Conservation (phyloP, 2,113 vertebrate genomes). For the Leucoraja erinaceus region DNA sequence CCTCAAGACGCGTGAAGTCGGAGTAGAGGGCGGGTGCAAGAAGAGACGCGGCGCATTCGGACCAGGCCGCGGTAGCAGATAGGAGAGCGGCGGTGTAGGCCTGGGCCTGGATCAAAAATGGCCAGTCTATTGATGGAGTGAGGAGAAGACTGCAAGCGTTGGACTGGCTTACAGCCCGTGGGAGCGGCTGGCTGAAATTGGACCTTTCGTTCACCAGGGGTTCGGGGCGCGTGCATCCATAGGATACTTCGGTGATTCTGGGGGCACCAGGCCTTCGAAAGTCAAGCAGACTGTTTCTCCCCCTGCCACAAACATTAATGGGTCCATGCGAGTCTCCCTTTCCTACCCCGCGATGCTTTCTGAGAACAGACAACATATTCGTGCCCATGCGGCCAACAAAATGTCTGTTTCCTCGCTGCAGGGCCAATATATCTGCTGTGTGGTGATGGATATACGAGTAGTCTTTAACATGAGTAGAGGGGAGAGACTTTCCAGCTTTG, state of each 20-base stretch:
- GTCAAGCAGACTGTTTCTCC: neutral
- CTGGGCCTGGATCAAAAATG: neutral
- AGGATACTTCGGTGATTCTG: neutral
- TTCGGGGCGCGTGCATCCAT: neutral
- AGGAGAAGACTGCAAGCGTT: neutral
- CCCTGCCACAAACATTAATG: neutral
- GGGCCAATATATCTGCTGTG: neutral
- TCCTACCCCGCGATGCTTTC: neutral
- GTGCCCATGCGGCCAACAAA: neutral
- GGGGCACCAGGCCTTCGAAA: neutral
- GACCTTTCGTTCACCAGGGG: no score
- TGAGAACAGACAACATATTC: no score
- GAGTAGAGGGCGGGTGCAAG: neutral
- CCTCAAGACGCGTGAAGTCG: neutral
- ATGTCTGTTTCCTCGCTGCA: neutral
- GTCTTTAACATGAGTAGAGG: neutral
- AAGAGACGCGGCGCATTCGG: neutral
- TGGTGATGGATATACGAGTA: neutral
- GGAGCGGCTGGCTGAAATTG: no score
- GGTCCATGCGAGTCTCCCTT: neutral
- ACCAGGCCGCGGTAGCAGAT: neutral
- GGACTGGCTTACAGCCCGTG: no score
- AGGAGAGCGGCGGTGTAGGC: neutral
- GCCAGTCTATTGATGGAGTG: neutral
- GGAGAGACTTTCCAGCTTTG: neutral